These are phyloP conservation scores for Epizoanthus stellaris DNA, from an alignment of 92 coral and sea anemone genomes.

Conservation along the genomic window DNA sequence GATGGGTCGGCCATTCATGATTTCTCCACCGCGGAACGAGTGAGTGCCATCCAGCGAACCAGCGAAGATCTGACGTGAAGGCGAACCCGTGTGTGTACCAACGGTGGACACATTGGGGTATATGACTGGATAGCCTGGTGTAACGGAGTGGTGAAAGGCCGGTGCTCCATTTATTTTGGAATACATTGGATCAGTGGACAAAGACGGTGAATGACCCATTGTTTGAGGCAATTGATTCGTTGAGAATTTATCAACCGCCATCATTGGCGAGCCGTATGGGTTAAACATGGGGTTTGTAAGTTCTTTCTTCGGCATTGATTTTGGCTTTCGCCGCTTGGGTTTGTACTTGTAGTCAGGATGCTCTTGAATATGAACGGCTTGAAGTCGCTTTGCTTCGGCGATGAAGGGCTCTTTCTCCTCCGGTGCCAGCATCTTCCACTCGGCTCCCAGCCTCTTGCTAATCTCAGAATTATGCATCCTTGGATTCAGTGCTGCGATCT, in stretches of 20 bases:
- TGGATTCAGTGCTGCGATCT: constrained; percentile 94
- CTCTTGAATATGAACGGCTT: constrained; percentile 97
- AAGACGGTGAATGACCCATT: constrained; percentile 97
- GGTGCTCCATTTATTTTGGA: constrained; percentile 95
- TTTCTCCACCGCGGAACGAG: constrained; percentile 88
- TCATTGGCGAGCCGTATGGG: constrained; percentile 95
- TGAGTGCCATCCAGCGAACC: constrained; percentile 86
- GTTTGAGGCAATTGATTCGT: constrained; percentile 97
- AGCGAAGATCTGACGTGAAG: constrained; percentile 89
- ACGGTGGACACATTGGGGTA: constrained; percentile 88
- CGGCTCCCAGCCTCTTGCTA: constrained; percentile 96
- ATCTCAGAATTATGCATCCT: constrained; percentile 99
- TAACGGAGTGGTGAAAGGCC: constrained; percentile 92
- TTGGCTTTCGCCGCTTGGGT: constrained; percentile 97
- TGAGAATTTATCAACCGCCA: constrained; percentile 97
- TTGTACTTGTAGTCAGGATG: constrained; percentile 99
- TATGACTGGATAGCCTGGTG: constrained; percentile 93
- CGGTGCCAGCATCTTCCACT: constrained; percentile 96
- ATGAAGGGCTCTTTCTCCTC: constrained; percentile 99
- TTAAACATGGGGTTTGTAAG: constrained; percentile 86
- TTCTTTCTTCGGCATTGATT: constrained; percentile 95
- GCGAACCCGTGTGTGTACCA: constrained; percentile 74
- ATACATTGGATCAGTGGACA: constrained; percentile 97
- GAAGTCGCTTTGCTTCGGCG: constrained; percentile 98
- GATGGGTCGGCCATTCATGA: constrained; percentile 93